Evolutionary conservation across 2,113 vertebrate genomes (phyloP), one percentile per base, ranked within the genome.

Genomic region (Mustelus asterias): DNA sequence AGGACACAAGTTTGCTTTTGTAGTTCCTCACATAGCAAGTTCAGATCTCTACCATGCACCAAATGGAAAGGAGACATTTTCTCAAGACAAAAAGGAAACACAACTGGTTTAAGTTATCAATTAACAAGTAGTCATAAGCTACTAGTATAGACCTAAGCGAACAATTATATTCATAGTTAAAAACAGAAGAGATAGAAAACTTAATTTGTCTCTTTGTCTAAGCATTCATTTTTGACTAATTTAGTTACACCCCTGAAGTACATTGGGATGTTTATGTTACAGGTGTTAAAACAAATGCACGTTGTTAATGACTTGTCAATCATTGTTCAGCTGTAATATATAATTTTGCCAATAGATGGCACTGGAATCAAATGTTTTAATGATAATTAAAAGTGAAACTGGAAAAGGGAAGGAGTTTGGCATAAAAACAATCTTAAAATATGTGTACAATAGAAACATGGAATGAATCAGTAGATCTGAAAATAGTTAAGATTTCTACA

Each of bases 281-380:
- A 54, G 85, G 22, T 10, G 11, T 41, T 88, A 88, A 88, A 88
- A 88, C 24, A 26, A 88, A 88, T 54, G 0, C 41, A 54, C 1
- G 37, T 80, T 88, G 41, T 88, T 88, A 5, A 54, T 29, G 8
- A 22, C 20, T 88, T 54, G 3, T 88, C 44, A 88, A 54, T 11
- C 22, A 8, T 4, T 54, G 37, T 88, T 88, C 41, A 29, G 7
- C 85, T 29, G 44, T 54, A 88, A 54, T 22, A 54, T 26, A 10
- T 54, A 26, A 26, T 88, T 60, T 90, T 58, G 54, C 26, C 88
- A 60, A 60, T 60, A 90, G 88, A 90, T 90, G 88, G 88, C 54
- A 58, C 24, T 90, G 54, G 29, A 90, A 33, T 90, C 48, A 90
- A n/a, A 90, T 90, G 9, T 60, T 90, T 90, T 83, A 86, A 86